Evolutionary conservation across 2,113 vertebrate species (phyloP).

Genomic region (Bufo bufo): DNA sequence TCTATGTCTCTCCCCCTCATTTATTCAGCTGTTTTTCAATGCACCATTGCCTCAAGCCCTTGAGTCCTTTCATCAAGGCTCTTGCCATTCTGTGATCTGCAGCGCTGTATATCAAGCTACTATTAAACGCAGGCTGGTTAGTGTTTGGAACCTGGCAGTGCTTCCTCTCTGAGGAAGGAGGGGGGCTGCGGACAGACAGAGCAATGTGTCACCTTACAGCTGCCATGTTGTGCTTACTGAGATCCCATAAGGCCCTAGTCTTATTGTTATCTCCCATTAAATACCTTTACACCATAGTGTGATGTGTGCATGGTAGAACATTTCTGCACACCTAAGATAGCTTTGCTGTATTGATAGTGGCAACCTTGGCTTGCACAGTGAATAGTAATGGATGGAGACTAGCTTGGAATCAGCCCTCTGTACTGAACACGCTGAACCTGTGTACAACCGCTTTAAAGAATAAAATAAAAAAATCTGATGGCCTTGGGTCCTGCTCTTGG

Average conservation of each 20-base stretch:
- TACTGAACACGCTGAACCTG: not conserved
- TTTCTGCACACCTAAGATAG: not conserved
- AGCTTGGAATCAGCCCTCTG: not conserved
- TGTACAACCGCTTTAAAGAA: no score
- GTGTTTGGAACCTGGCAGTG: conserved; percentile 49
- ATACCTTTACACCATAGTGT: not conserved
- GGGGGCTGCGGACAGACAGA: conserved; percentile 9
- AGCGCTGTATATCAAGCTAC: conserved; percentile 56
- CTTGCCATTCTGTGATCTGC: conserved; percentile 58
- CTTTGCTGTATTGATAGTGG: not conserved
- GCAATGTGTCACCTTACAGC: conserved; percentile 25
- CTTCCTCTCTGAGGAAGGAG: conserved; percentile 16
- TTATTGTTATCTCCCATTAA: not conserved
- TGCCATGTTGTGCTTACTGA: conserved; percentile 22
- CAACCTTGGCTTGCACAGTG: not conserved
- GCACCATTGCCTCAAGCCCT: conserved; percentile 58
- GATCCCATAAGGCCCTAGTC: not conserved
- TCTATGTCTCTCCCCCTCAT: conserved; percentile 55
- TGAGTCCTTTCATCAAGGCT: conserved; percentile 58
- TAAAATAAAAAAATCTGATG: no score
- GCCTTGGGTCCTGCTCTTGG: no score
- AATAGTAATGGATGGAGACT: not conserved
- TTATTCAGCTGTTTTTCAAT: conserved; percentile 60
- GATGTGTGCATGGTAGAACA: not conserved
- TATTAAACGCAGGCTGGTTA: conserved; percentile 54